Evolutionary conservation across 2,888 invertebrate genomes (phyloP).

Genomic region (Clepsis dumicolana): DNA sequence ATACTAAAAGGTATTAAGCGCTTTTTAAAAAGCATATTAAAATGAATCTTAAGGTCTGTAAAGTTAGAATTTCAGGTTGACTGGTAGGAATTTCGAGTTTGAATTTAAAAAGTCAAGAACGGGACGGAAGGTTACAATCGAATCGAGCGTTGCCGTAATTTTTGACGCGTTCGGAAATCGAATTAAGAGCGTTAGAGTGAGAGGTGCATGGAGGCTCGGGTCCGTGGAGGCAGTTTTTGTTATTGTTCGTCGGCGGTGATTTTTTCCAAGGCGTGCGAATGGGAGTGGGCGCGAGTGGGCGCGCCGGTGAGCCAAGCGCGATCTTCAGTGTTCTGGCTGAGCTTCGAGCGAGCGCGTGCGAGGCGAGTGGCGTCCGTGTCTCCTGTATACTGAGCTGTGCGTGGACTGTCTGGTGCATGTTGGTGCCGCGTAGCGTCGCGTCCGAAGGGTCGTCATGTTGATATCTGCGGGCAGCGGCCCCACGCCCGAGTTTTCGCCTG

Average conservation of each 20-base stretch:
- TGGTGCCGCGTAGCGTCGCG: slow-evolving; percentile 63
- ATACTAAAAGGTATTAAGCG: slow-evolving; percentile 58
- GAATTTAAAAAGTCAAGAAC: slow-evolving; percentile 66
- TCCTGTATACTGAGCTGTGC: slow-evolving; percentile 41
- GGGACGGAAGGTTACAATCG: slow-evolving; percentile 80
- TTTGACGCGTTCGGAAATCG: slow-evolving; percentile 84
- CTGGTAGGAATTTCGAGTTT: slow-evolving; percentile 39
- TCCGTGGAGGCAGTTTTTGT: slow-evolving; percentile 79
- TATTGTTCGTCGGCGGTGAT: slow-evolving; percentile 82
- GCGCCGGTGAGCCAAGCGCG: slow-evolving; percentile 83
- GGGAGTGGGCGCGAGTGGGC: slow-evolving; percentile 85
- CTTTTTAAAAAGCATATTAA: slow-evolving; percentile 40
- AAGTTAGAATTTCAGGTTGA: slow-evolving; percentile 44
- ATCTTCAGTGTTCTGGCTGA: slow-evolving; percentile 86
- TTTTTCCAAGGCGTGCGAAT: slow-evolving; percentile 85
- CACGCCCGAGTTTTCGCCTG: slow-evolving; percentile 85
- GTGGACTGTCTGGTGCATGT: slow-evolving; percentile 70
- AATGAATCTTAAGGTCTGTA: slow-evolving; percentile 50
- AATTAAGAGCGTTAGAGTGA: slow-evolving; percentile 85
- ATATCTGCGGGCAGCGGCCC: slow-evolving; percentile 88
- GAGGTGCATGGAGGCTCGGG: slow-evolving; percentile 77
- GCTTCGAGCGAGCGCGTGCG: slow-evolving; percentile 84
- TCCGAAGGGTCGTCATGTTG: slow-evolving; percentile 84
- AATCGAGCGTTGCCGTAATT: slow-evolving; percentile 80
- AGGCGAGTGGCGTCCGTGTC: slow-evolving; percentile 66